Conservation (phyloP, 2,888 invertebrate species). For the Bruchidius siliquastri region DNA sequence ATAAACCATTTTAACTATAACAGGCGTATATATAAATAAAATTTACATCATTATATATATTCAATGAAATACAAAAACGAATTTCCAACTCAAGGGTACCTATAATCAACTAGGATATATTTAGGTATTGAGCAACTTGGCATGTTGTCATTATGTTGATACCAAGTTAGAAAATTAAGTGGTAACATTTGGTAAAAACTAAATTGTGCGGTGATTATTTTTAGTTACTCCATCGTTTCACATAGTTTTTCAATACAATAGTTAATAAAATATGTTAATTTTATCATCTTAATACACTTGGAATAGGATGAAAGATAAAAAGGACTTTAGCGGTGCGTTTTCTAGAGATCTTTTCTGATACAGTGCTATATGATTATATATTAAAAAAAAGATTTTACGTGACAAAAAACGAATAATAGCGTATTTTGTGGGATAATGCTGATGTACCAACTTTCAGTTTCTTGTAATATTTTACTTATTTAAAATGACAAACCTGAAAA, state of each 20-base stretch:
- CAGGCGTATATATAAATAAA: conserved; percentile 15
- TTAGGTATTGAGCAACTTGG: conserved; percentile 34
- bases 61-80: neutral
- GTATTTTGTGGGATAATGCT: too few relatives aligned
- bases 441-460: too few relatives aligned
- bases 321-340: too few relatives aligned
- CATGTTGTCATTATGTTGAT: conserved; percentile 8
- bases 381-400: too few relatives aligned
- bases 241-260: conserved; percentile 25
- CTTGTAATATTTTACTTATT: too few relatives aligned
- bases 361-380: too few relatives aligned
- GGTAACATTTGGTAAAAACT: conserved; percentile 13
- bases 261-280: conserved; percentile 30
- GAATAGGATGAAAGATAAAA: neutral
- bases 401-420: too few relatives aligned
- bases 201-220: conserved; percentile 33
- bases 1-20: conserved; percentile 11
- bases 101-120: conserved; percentile 25
- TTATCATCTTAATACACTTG: neutral
- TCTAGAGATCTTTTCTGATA: too few relatives aligned
- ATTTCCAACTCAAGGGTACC: neutral
- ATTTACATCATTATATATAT: neutral
- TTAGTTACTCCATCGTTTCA: conserved; percentile 31
- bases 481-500: too few relatives aligned
- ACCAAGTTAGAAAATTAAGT: neutral